Evolutionary conservation across 1,140 invertebrate species (phyloP).

Genomic region (Drosophila pruinosa): DNA sequence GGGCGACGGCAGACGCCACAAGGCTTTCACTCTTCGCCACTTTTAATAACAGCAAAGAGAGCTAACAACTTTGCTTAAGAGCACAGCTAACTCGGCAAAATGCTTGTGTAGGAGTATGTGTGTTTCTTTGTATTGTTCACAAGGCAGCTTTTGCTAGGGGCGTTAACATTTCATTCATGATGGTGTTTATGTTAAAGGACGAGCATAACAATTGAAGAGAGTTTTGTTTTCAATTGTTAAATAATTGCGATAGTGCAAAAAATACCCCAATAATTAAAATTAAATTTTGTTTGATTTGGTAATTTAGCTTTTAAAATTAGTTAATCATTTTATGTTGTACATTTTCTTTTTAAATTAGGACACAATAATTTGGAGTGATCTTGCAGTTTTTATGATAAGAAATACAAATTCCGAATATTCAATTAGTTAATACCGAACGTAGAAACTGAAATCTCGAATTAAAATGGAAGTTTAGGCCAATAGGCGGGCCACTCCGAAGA

Average conservation of each 20-base stretch:
- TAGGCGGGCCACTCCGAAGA: constrained; percentile 68
- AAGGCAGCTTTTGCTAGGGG: constrained; percentile 15
- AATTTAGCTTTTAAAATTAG: constrained; percentile 15
- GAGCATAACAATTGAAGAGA: no score
- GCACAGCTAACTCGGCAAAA: not conserved
- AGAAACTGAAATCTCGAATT: not conserved
- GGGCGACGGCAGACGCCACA: not conserved
- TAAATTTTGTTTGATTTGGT: not conserved
- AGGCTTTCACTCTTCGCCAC: constrained; percentile 28
- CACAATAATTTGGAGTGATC: no score
- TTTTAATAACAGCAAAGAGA: constrained; percentile 55
- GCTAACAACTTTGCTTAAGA: constrained; percentile 50
- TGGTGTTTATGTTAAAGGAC: constrained; percentile 2
- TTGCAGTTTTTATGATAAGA: no score
- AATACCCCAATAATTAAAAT: not conserved
- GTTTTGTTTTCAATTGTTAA: no score
- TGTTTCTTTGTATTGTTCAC: constrained; percentile 26
- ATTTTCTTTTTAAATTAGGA: not conserved
- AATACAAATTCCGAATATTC: not conserved
- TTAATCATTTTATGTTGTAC: not conserved
- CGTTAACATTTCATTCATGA: not conserved
- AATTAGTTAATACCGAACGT: not conserved
- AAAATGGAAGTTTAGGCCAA: constrained; percentile 48
- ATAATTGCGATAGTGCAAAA: no score
- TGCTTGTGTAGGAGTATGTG: not conserved